phyloP scores from a whole-genome alignment of 2,113 vertebrate genomes.

The Thamnophis sirtalis region DNA sequence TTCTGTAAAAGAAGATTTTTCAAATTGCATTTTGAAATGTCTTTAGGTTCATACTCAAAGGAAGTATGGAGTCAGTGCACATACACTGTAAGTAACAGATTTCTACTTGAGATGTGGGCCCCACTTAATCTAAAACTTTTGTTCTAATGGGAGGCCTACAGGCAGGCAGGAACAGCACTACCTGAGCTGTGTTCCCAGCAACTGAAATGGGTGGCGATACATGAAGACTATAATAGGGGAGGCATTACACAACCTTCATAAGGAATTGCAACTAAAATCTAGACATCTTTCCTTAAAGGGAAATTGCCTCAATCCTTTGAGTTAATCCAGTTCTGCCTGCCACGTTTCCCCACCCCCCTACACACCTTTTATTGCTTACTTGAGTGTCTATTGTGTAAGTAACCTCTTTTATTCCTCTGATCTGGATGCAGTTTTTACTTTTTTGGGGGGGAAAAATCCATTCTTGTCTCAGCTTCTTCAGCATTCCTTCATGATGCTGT shows the following conservation, averaged over 20 bases:
- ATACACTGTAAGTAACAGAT: background rate
- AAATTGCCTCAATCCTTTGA: background rate
- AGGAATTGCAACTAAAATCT: background rate
- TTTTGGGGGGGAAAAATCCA: background rate
- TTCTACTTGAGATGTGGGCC: background rate
- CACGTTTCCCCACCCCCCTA: background rate
- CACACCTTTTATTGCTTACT: background rate
- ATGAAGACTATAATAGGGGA: background rate
- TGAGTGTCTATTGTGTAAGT: background rate
- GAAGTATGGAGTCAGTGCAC: background rate
- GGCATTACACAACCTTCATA: background rate
- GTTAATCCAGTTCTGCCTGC: background rate
- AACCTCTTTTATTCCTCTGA: background rate
- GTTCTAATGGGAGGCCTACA: background rate
- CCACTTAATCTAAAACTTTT: background rate
- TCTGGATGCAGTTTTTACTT: background rate
- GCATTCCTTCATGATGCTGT: background rate
- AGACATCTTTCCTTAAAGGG: background rate
- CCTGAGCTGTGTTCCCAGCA: background rate
- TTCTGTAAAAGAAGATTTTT: background rate
- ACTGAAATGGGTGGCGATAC: background rate
- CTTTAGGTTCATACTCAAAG: background rate
- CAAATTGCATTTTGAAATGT: background rate
- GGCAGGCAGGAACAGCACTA: background rate
- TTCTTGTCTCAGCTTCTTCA: background rate